These are phyloP conservation scores for Thamnophis elegans DNA, from an alignment of 2,797 vertebrate species.

Conservation along the genomic window DNA sequence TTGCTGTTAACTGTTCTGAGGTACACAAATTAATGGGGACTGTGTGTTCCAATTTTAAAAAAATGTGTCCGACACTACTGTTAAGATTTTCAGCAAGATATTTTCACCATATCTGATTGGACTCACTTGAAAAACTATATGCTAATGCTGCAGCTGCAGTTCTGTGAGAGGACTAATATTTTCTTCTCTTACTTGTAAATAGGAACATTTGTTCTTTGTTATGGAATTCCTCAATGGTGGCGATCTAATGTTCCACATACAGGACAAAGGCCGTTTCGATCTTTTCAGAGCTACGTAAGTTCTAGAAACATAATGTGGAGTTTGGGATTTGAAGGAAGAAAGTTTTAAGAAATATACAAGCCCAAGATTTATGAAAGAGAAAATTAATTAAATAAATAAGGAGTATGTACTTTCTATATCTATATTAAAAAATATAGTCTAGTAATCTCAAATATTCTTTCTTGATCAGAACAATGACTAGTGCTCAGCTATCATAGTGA, in stretches of 20 bases:
- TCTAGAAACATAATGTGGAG: background rate
- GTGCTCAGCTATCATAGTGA: background rate
- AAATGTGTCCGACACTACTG: background rate
- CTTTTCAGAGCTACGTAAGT: conserved; percentile 89
- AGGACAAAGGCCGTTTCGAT: conserved; percentile 95
- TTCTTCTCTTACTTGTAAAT: conserved; percentile 41
- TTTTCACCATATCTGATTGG: background rate
- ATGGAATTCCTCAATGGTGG: conserved; percentile 99
- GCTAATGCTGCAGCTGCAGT: background rate
- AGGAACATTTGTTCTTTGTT: conserved; percentile 98
- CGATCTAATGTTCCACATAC: conserved; percentile 98
- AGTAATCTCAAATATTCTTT: background rate
- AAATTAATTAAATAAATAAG: background rate
- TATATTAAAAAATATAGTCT: background rate
- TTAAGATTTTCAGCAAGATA: background rate
- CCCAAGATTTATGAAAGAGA: background rate
- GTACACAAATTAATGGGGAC: background rate
- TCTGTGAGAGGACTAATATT: background rate
- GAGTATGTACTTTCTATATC: background rate
- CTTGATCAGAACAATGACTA: background rate
- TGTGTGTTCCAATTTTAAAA: background rate
- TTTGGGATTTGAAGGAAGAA: background rate
- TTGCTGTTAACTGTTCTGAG: background rate
- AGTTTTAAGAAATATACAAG: background rate
- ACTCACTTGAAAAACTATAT: background rate